Evolutionary conservation across 2,797 vertebrate genomes (phyloP), one percentile per base, ranked within the genome.

Genomic region (Alauda arvensis): DNA sequence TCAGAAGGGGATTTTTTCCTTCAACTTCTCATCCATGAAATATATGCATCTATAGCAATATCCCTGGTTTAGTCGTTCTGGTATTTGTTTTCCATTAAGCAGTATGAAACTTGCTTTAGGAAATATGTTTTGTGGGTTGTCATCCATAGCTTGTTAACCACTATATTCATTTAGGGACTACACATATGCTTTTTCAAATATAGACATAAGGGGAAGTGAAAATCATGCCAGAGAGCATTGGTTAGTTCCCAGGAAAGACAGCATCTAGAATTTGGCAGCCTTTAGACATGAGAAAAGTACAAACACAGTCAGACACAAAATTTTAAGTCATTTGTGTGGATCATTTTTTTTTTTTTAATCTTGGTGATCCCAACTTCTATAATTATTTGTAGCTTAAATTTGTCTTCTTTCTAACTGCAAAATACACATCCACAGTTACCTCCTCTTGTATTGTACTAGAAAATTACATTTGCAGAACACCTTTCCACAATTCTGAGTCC

Each of bases 81-180:
- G 40, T 92, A 85, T 90, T 95, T 95, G 91, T 88, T 95, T 94
- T 90, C 51, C 87, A 91, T 83, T 90, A 93, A 83, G 65, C 87
- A 84, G 91, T 87, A 85, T 46, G 68, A 90, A 92, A 92, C 65
- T 92, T 60, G 79, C 89, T 91, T 86, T 24, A 88, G 89, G 79
- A 94, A 93, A 77, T 92, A 81, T 85, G 91, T 92, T 93, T 87
- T 93, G 93, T 91, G 89, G 85, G 79, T 92, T 95, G 88, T 75
- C 87, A 93, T 92, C 88, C 87, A 59, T 93, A 92, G 87, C 91
- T 93, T 95, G 83, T 91, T 95, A 93, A 94, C 88, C 87, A 59
- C 77, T 92, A 89, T 82, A 94, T 91, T 92, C 88, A 89, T 91
- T 95, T 89, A 91, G 68, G 80, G 83, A 75, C 90, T 87, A 91